These are phyloP conservation scores for Meriones unguiculatus DNA, from an alignment of 2,113 vertebrate species.

Conservation along the genomic window DNA sequence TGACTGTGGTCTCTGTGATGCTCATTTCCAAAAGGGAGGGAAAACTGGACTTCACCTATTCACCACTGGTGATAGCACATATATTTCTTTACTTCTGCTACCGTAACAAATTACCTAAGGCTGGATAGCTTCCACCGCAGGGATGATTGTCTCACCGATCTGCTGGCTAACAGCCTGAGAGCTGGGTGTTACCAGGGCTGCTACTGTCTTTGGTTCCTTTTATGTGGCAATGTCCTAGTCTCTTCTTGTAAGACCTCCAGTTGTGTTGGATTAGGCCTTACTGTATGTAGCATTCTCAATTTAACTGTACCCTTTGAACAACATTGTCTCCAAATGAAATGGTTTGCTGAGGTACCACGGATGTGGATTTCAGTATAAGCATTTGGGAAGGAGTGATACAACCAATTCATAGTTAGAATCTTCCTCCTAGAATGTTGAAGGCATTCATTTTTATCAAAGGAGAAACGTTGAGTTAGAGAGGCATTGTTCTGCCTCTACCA, in stretches of 20 bases:
- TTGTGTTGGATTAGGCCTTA: background rate
- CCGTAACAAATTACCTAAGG: no score
- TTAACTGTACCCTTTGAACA: background rate
- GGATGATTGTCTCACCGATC: background rate
- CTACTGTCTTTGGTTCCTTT: background rate
- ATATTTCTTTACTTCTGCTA: background rate
- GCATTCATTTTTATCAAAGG: background rate
- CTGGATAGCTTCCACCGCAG: no score
- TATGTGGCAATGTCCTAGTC: background rate
- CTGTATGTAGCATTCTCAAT: background rate
- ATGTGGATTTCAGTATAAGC: background rate
- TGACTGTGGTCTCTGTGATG: rapidly evolving
- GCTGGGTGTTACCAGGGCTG: background rate
- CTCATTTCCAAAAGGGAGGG: background rate
- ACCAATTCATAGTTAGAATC: background rate
- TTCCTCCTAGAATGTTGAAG: background rate
- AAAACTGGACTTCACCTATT: rapidly evolving
- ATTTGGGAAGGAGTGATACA: background rate
- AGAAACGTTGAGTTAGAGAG: background rate
- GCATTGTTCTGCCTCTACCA: background rate
- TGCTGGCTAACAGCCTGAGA: background rate
- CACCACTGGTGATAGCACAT: background rate
- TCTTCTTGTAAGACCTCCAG: background rate
- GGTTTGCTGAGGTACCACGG: background rate
- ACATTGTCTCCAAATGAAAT: background rate